Evolutionary conservation across 2,113 vertebrate species (phyloP).

Genomic region (Bufo gargarizans): DNA sequence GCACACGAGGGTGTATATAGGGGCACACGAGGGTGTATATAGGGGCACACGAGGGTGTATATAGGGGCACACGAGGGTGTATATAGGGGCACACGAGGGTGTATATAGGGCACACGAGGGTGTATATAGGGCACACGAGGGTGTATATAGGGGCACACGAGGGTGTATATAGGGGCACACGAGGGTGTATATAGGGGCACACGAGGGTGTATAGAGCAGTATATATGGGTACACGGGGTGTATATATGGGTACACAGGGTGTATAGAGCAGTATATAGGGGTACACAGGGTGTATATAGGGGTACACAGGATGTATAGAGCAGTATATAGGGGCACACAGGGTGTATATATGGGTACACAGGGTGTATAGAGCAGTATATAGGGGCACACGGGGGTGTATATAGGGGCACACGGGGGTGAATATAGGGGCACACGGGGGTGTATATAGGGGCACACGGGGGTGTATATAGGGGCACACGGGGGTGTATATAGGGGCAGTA

Average conservation of each 20-base stretch:
- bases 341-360: no score
- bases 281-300: no score
- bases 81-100: not conserved
- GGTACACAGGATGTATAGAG: no score
- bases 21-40: not conserved
- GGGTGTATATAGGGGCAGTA: not conserved
- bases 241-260: no score
- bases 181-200: no score
- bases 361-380: no score
- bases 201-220: no score
- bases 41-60: not conserved
- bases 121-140: not conserved
- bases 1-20: not conserved
- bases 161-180: not conserved
- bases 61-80: not conserved
- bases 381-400: no score
- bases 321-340: not conserved
- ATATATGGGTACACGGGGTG: no score
- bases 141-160: not conserved
- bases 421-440: no score
- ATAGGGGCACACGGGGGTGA: not conserved
- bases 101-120: not conserved
- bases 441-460: not conserved
- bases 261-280: no score
- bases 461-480: not conserved